These are phyloP conservation scores for Corvus moneduloides DNA, from an alignment of 2,113 vertebrate genomes.

Conservation along the genomic window DNA sequence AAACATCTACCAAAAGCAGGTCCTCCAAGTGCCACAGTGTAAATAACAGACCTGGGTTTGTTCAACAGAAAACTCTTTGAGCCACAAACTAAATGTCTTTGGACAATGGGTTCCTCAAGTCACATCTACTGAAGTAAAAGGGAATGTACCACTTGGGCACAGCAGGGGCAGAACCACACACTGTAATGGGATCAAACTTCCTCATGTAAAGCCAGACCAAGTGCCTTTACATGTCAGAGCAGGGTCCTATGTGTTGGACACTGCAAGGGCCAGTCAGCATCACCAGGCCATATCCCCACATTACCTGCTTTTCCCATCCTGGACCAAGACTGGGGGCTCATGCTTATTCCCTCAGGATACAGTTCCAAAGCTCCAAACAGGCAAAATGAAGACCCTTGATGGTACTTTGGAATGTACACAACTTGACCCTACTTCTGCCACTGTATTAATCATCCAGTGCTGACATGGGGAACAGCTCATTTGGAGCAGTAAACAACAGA, in stretches of 20 bases:
- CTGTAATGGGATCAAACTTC: background rate
- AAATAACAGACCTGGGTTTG: background rate
- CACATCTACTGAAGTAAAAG: background rate
- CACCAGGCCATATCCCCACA: background rate
- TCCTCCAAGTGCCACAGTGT: background rate
- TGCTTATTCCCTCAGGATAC: background rate
- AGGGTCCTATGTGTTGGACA: background rate
- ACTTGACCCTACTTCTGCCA: background rate
- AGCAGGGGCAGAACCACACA: background rate
- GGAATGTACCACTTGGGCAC: background rate
- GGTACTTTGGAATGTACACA: background rate
- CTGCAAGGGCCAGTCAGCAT: background rate
- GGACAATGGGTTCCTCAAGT: background rate
- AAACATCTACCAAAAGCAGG: background rate
- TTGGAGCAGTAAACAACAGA: background rate
- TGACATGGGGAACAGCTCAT: background rate
- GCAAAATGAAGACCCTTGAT: background rate
- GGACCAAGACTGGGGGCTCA: background rate
- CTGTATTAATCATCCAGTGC: background rate
- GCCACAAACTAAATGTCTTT: background rate
- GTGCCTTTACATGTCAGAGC: background rate
- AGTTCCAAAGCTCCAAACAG: background rate
- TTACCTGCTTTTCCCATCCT: accelerated
- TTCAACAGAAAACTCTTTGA: background rate
- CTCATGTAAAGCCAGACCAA: background rate